phyloP scores from a whole-genome alignment of 2,888 invertebrate genomes.

The Harmothoe impar region DNA sequence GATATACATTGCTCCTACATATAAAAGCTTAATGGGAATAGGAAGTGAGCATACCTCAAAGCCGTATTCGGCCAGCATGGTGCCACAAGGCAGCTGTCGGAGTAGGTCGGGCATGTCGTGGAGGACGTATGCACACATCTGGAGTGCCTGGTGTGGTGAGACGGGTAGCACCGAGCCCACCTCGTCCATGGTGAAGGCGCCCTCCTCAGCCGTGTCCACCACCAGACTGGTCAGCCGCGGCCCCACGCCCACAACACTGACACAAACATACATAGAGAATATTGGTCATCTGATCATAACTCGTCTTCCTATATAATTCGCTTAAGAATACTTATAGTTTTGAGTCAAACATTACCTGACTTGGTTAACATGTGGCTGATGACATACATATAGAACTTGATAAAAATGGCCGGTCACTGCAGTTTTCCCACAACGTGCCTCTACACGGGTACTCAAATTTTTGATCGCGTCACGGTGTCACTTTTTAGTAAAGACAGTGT shows the following conservation, averaged over 20 bases:
- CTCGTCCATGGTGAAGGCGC: conserved; percentile 73
- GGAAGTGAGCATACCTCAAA: conserved; percentile 85
- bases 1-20: too few species aligned
- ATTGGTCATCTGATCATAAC: too few species aligned
- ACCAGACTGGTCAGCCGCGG: conserved; percentile 85
- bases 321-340: too few species aligned
- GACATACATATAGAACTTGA: too few species aligned
- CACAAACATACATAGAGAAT: conserved; percentile 2
- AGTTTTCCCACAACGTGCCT: too few species aligned
- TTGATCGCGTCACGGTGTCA: too few species aligned
- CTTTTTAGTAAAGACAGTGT: too few species aligned
- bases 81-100: conserved; percentile 85
- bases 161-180: conserved; percentile 76
- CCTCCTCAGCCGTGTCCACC: conserved; percentile 82
- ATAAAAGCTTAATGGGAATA: too few species aligned
- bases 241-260: conserved; percentile 86
- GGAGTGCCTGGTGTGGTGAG: conserved; percentile 75
- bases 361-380: too few species aligned
- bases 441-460: too few species aligned
- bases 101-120: conserved; percentile 76
- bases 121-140: conserved; percentile 80
- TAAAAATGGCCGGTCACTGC: too few species aligned
- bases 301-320: too few species aligned
- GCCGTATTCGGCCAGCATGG: conserved; percentile 86
- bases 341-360: neutral